A percentile compares a stretch with the other conserved stretches of the same genome.
Conservation (phyloP, 1,140 invertebrate genomes). For the Metaphire vulgaris region DNA sequence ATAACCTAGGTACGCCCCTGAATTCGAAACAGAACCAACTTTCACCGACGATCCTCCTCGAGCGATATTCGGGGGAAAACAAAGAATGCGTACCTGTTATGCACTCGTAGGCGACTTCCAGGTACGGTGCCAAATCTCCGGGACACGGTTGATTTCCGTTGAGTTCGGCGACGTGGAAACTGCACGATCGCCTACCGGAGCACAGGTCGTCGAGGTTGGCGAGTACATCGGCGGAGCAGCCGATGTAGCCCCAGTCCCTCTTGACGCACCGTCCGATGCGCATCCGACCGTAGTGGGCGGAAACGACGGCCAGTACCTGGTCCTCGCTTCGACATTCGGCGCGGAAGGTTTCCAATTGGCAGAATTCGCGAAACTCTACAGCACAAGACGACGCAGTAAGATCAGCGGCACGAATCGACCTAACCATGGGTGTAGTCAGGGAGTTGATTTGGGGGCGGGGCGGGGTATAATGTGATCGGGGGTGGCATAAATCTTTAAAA, state of each 20-base stretch:
- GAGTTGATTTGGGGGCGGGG: too few relatives aligned
- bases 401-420: too few relatives aligned
- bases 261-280: constrained; percentile 21
- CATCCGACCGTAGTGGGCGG: constrained; percentile 29
- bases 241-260: constrained; percentile 24
- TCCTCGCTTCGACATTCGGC: constrained; percentile 15
- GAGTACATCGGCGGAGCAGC: constrained; percentile 21
- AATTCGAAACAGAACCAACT: too few relatives aligned
- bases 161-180: constrained; percentile 12
- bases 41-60: too few relatives aligned
- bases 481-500: too few relatives aligned
- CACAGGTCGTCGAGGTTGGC: constrained; percentile 19
- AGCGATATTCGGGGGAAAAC: too few relatives aligned
- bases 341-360: constrained; percentile 27
- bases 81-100: constrained; percentile 20
- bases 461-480: too few relatives aligned
- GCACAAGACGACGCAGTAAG: too few relatives aligned
- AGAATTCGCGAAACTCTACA: constrained; percentile 15
- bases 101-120: constrained; percentile 24
- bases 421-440: too few relatives aligned
- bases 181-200: constrained; percentile 22
- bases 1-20: too few relatives aligned
- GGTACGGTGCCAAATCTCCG: constrained; percentile 22
- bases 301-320: constrained; percentile 18
- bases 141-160: constrained; percentile 22